Evolutionary conservation across 53 echinoderm and acorn worm species (phyloP).

Genomic region (Mesocentrotus franciscanus): DNA sequence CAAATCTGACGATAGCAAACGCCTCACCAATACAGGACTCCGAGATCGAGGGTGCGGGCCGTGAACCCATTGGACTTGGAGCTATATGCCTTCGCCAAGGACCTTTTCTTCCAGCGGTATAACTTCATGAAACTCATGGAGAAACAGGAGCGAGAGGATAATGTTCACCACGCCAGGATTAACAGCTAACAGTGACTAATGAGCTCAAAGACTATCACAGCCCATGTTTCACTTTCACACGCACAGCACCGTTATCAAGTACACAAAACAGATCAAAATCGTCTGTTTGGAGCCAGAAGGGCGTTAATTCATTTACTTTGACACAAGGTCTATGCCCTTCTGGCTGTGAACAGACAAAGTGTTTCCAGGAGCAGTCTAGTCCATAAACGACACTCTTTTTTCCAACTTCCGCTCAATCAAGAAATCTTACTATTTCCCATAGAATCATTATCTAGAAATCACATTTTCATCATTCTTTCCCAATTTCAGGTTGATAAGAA

Average conservation of each 20-base stretch:
- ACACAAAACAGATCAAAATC: background rate
- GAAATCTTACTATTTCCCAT: background rate
- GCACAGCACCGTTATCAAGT: background rate
- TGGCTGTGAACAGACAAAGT: no score
- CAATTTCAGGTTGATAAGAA: background rate
- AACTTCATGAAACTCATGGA: conserved; percentile 75
- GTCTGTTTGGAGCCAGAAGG: no score
- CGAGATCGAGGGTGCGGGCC: conserved; percentile 63
- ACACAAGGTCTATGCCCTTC: no score
- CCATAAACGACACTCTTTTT: background rate
- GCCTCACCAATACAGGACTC: conserved; percentile 56
- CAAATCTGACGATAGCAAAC: conserved; percentile 79
- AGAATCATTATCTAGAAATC: background rate
- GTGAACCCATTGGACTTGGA: conserved; percentile 78
- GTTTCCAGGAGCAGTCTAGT: background rate
- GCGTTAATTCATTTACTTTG: no score
- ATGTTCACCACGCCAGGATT: background rate
- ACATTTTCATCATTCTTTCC: background rate
- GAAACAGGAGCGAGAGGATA: conserved; percentile 8
- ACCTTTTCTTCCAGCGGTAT: conserved; percentile 86
- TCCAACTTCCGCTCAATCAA: background rate
- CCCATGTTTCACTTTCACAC: background rate
- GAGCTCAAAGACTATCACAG: background rate
- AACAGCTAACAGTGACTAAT: conserved; percentile 2
- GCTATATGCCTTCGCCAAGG: conserved; percentile 84